Base-by-base conservation (phyloP, 2,797 vertebrate species). In the Denticeps clupeoides region DNA sequence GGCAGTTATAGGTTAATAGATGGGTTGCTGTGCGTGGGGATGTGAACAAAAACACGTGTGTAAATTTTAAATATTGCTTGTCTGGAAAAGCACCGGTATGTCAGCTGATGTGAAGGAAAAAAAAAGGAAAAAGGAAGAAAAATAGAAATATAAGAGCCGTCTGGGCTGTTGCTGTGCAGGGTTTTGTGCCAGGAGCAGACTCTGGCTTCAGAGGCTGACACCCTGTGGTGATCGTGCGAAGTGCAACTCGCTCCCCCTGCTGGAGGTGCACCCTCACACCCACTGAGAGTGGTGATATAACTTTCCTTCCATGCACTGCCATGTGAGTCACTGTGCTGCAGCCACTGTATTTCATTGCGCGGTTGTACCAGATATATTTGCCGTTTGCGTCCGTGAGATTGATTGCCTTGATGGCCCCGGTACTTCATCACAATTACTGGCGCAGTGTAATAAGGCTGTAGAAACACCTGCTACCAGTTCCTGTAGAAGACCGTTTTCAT, bases 81-180 rank as follows among this genome's bases (percentile, higher is more conserved):
- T n/a, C n/a, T n/a, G n/a, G n/a, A n/a, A n/a, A n/a, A n/a, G 35
- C 15, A 16, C 15, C 8, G 33, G 15, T 15, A 33, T 33, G 32
- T 6, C 33, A 16, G 29, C 5, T 61, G 40, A 44, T 19, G 21
- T 24, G 24, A 13, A 33, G 3, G 4, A 45, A 38, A 13, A 4
- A 31, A 18, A 45, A 35, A 4, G 33, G 11, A 15, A 33, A 52
- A 31, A 32, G 45, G 25, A 13, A 12, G 7, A 11, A 25, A 43
- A 18, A 15, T 41, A 25, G 27, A 33, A 27, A 7, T 3, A 33
- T 2, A 26, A 42, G n/a, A n/a, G 29, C 41, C 22, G 38, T 41
- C 23, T 44, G 50, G 40, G 58, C 29, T 63, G 64, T 63, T 66
- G 54, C 60, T 66, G 55, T 60, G 51, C 60, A 63, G 54, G 51